A percentile compares a stretch with the other conserved stretches of the same genome.
Conservation (phyloP, 1,140 invertebrate species). For the Euwallacea similis region DNA sequence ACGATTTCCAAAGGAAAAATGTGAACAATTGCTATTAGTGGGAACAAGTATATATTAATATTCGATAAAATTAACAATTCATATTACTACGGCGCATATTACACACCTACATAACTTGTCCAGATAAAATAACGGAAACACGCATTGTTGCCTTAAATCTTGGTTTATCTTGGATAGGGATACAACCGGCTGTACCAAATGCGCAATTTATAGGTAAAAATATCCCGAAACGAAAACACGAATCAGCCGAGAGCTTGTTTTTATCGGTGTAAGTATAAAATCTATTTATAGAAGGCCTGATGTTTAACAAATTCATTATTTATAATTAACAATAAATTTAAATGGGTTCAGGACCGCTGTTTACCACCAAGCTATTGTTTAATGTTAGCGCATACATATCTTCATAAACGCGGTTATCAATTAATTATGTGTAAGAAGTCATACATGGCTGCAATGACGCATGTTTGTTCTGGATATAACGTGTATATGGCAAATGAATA, state of each 20-base stretch:
- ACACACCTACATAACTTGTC: too few relatives aligned
- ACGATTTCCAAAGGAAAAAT: too few relatives aligned
- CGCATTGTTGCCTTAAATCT: too few relatives aligned
- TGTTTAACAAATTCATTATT: constrained; percentile 1
- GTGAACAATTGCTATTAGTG: too few relatives aligned
- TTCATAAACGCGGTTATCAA: neutral
- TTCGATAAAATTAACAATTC: too few relatives aligned
- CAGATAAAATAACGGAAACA: too few relatives aligned
- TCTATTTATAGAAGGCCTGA: neutral
- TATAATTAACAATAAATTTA: constrained; percentile 11
- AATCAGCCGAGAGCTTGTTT: neutral
- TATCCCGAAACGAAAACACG: constrained; percentile 6
- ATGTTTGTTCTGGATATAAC: neutral
- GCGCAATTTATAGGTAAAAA: constrained; percentile 16
- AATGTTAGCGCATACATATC: neutral
- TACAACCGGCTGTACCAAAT: neutral
- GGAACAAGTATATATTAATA: too few relatives aligned
- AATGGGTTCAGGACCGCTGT: neutral
- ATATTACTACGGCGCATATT: too few relatives aligned
- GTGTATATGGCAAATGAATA: too few relatives aligned
- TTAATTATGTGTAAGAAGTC: neutral
- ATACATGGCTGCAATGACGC: neutral
- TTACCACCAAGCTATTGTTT: neutral
- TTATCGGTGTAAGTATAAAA: constrained; percentile 2
- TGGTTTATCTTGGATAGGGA: too few relatives aligned